Base-by-base conservation (phyloP, 2,113 vertebrate species). In the Microcebus griseorufus region DNA sequence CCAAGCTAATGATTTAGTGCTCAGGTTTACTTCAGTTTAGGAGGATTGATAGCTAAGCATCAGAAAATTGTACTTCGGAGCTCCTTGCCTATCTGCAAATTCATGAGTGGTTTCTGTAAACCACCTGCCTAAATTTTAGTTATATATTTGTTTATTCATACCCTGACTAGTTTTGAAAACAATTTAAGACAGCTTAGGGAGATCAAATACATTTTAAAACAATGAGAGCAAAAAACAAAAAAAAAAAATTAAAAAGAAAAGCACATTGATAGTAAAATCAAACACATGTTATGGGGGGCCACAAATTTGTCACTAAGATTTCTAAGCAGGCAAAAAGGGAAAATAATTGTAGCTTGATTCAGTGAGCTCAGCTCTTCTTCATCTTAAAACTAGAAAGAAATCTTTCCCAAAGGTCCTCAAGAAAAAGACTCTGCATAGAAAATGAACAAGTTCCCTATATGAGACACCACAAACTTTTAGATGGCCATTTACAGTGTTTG, bases 61-160 rank as follows among this genome's bases (percentile, higher is more conserved):
- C 29, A 87, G 48, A 4, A 91, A 91, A 75, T 42, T 39, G 2
- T n/a, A 72, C 78, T 79, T 86, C 76, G 64, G 27, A 79, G 42
- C 65, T 94, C 25, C 32, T 39, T 55, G 42, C 20, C 20, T 64
- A 67, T 22, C 39, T 96, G 76, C 11, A 89, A 91, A 94, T 76
- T 70, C 17, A 53, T 86, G 22, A 70, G 55, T 75, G 27, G 32
- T 82, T 90, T 73, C 10, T 95, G 2, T 78, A 88, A 67, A 76
- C 25, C 1, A 27, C 27, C 29, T 88, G 23, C 51, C 32, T 82
- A 11, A 85, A 82, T 82, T 96, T 72, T 70, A 88, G 73, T 81
- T 85, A 78, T 51, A 34, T 48, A 84, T 90, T 96, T 88, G 7
- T 78, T 80, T 92, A 84, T 81, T 88, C 58, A 93, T 62, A 72